Base-by-base conservation (phyloP, 2,888 invertebrate genomes). In the Polydrusus pterygomalis region DNA sequence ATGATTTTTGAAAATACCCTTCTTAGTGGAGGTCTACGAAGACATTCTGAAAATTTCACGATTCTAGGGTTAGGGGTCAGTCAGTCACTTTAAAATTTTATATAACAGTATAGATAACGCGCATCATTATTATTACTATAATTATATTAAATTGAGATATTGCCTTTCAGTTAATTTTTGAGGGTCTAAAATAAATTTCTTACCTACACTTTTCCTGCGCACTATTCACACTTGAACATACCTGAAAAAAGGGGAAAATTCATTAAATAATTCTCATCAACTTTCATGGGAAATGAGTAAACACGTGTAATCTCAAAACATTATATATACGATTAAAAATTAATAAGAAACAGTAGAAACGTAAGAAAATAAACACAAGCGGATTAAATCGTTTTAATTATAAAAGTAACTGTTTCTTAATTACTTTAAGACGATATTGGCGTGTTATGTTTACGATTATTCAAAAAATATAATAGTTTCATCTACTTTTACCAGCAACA, bases 391-490 rank as follows among this genome's bases (percentile, higher is more conserved):
- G 45, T 20, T n/a, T 56, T 56, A 68, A 69, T 58, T 58, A 69
- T 69, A 69, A 58, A 69, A 69, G 58, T 69, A 69, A 69, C 68
- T 45, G 58, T 58, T 68, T 43, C 68, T 43, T 56, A 68, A 68
- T 68, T 68, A 68, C 56, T n/a, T 18, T 15, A 54, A 54, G 20
- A 69, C 68, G 58, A 69, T 15, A 54, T 51, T 10, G 13, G 45
- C 38, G 51, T 49, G 65, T 15, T 67, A 40, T 20, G 15, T 40
- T 11, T 17, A 45, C 56, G 25, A 69, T 69, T 56, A 68, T 56
- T 56, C 43, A 43, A 17, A 68, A 69, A 56, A 54, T 56, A 56
- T 68, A 51, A 54, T 47, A n/a, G 49, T 47, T 51, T 67, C 54
- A 54, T 47, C 54, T 13, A 38, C 38, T 65, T 34, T 49, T 56